Evolutionary conservation across 2,797 vertebrate genomes (phyloP), one percentile per base, ranked within the genome.

Genomic region (Siniperca obscura): DNA sequence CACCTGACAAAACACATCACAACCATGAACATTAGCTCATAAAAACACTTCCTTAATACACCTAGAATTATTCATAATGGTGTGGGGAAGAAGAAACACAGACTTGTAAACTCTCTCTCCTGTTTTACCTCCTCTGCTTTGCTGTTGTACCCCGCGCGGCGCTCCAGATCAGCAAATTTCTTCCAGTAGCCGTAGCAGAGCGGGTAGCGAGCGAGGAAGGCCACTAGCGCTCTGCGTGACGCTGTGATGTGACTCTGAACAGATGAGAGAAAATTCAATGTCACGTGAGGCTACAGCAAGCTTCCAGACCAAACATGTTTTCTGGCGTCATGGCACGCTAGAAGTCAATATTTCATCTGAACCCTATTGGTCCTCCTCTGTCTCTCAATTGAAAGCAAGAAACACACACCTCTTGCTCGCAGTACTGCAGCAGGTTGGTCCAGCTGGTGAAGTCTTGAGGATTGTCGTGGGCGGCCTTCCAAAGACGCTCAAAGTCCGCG

Each of bases 141-240:
- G 34, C 88, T 75, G 66, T 89, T 82, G 84, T 93, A 86, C 1
- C 94, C 95, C 0, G 94, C 92, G 0, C 95, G 95, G 1, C 96
- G 95, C 72, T 97, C 97, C 83, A 97, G 88, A 84, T 98, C 97
- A 0, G 95, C 95, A 78, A 94, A 97, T 76, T 97, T 98, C 83
- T 97, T 97, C 97, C 97, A 98, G 88, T 97, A 98, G 68, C 97
- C 96, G 0, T 98, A 97, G 86, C 97, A 97, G 34, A 97, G 96
- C 0, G 97, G 97, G 73, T 97, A 97, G 9, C 91, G 93, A 1
- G 22, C 14, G 17, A 98, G 95, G 74, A 98, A 98, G 12, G 94
- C 95, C 27, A 92, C 94, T 5, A 97, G 94, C 0, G 96, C 95
- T 62, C 93, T 94, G 56, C 95, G 96, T 11, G 96, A 96, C 0